Evolutionary conservation across 2,888 invertebrate species (phyloP).

Genomic region (Anodontia alba): DNA sequence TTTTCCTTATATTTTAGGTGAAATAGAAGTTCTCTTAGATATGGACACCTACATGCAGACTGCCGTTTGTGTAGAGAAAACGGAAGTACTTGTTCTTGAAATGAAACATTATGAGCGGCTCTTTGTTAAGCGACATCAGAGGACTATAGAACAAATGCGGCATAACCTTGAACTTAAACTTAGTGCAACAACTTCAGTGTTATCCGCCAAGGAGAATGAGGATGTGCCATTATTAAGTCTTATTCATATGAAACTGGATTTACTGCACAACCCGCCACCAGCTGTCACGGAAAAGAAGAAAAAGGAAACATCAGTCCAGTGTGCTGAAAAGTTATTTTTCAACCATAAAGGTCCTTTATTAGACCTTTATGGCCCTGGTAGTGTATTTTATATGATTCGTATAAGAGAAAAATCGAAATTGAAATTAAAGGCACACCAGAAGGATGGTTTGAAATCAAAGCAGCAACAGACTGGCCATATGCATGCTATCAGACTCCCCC

Average conservation of each 20-base stretch:
- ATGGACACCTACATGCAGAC: constrained; percentile 82
- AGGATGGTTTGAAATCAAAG: constrained; percentile 39
- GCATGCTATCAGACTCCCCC: constrained; percentile 62
- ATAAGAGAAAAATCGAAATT: constrained; percentile 67
- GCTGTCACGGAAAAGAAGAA: constrained; percentile 52
- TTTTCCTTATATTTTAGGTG: constrained; percentile 59
- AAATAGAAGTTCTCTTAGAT: constrained; percentile 79
- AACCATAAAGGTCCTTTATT: constrained; percentile 80
- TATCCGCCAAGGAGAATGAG: constrained; percentile 64
- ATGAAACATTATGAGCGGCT: constrained; percentile 84
- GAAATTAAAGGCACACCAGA: constrained; percentile 49
- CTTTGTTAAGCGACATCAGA: constrained; percentile 80
- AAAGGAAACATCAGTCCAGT: constrained; percentile 66
- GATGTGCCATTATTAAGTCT: constrained; percentile 76
- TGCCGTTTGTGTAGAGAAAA: constrained; percentile 80
- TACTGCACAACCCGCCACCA: constrained; percentile 60
- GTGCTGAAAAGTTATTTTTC: constrained; percentile 76
- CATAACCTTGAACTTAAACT: constrained; percentile 77
- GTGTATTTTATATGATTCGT: constrained; percentile 81
- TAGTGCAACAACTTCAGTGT: constrained; percentile 68
- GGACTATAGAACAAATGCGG: constrained; percentile 82
- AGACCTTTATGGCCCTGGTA: constrained; percentile 82
- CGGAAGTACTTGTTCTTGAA: constrained; percentile 83
- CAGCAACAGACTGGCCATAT: constrained; percentile 52
- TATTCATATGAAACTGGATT: constrained; percentile 62